These are phyloP conservation scores for Meles meles DNA, from an alignment of 2,113 vertebrate species.

Conservation along the genomic window DNA sequence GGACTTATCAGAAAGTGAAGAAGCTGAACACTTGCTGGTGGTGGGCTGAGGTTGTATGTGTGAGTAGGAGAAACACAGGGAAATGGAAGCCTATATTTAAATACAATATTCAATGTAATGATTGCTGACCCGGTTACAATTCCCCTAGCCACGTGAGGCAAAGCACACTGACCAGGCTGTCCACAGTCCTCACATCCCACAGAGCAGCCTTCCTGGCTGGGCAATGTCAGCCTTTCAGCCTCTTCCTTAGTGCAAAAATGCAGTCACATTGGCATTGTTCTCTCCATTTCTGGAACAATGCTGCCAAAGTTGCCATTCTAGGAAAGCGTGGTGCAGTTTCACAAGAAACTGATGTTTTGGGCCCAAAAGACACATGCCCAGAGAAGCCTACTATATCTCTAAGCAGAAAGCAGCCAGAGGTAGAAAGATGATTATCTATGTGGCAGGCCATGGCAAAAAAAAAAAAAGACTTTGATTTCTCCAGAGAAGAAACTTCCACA, in stretches of 20 bases:
- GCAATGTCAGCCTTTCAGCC: not conserved
- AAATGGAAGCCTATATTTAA: constrained; percentile 5
- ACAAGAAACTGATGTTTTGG: not conserved
- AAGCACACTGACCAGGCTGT: not conserved
- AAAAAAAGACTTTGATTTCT: not conserved
- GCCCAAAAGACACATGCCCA: not conserved
- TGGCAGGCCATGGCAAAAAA: not conserved
- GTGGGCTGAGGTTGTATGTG: constrained; percentile 35
- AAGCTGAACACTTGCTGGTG: constrained; percentile 61
- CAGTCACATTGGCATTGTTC: not conserved
- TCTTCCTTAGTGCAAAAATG: not conserved
- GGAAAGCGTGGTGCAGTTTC: not conserved
- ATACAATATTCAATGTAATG: not conserved
- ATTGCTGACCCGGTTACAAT: not conserved
- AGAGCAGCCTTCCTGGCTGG: not conserved
- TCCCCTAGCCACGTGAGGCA: not conserved
- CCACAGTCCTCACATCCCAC: not conserved
- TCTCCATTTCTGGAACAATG: not conserved
- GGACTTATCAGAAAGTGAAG: constrained; percentile 24
- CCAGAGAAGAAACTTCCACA: not conserved
- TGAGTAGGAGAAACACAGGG: constrained; percentile 44
- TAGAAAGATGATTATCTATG: not conserved
- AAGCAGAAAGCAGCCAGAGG: not conserved
- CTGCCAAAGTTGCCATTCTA: not conserved
- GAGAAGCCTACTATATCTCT: not conserved